A percentile compares a stretch with the other conserved stretches of the same genome.
Evolutionary conservation across 2,888 invertebrate genomes (phyloP).

Genomic region (Tanypteryx hageni): DNA sequence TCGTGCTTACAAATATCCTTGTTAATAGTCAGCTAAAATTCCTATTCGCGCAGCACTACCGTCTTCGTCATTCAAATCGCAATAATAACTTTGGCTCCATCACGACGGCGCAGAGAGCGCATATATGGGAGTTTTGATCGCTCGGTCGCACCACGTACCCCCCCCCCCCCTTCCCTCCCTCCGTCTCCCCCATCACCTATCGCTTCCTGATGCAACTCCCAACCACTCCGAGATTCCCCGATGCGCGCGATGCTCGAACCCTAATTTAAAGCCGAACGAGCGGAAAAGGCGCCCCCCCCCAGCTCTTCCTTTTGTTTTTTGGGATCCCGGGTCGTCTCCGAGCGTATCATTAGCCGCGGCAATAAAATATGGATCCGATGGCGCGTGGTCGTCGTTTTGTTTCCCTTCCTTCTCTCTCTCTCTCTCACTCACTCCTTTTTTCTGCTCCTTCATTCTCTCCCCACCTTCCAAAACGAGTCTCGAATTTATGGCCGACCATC

Average conservation of each 20-base stretch:
- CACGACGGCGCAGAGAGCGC: too few species aligned
- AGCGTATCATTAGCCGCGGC: slow-evolving; percentile 6
- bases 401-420: neutral
- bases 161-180: too few species aligned
- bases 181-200: too few species aligned
- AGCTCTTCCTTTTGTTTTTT: neutral
- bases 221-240: too few species aligned
- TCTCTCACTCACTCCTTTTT: neutral
- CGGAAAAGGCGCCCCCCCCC: neutral
- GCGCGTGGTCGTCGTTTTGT: neutral
- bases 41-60: too few species aligned
- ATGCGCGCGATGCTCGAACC: neutral
- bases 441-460: neutral
- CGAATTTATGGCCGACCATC: slow-evolving; percentile 21
- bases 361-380: slow-evolving; percentile 35
- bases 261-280: neutral
- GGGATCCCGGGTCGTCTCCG: slow-evolving; percentile 16
- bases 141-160: too few species aligned
- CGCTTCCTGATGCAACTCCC: too few species aligned
- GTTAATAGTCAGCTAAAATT: too few species aligned
- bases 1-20: too few species aligned
- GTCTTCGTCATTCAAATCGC: too few species aligned
- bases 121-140: too few species aligned
- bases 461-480: neutral
- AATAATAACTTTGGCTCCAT: too few species aligned